These are phyloP conservation scores for Galendromus occidentalis DNA, from an alignment of 1,140 invertebrate genomes.

Conservation along the genomic window DNA sequence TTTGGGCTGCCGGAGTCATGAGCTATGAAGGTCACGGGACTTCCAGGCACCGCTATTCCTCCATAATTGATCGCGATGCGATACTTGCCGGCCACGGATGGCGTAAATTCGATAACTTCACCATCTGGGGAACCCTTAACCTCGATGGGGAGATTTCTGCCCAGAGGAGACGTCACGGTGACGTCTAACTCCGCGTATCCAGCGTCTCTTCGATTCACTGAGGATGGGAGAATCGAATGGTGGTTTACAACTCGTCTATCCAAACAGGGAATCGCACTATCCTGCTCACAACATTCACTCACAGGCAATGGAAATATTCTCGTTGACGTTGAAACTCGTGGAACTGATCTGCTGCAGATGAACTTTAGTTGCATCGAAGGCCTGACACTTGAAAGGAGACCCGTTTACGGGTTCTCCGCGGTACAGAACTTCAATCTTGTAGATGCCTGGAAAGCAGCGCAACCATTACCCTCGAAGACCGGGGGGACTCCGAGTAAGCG, in stretches of 20 bases:
- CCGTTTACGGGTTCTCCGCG: constrained; percentile 73
- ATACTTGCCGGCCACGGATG: constrained; percentile 67
- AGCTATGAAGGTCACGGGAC: constrained; percentile 22
- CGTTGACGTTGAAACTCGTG: constrained; percentile 58
- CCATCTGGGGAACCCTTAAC: constrained; percentile 48
- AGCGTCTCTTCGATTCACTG: constrained; percentile 64
- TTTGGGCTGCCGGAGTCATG: constrained; percentile 15
- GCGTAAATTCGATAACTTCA: constrained; percentile 59
- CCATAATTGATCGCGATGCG: constrained; percentile 71
- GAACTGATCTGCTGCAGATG: constrained; percentile 42
- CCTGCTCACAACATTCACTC: constrained; percentile 24
- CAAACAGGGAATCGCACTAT: not conserved
- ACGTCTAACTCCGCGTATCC: constrained; percentile 75
- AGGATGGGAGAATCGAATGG: constrained; percentile 19
- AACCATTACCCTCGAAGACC: constrained; percentile 6
- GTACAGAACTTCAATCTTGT: constrained; percentile 70
- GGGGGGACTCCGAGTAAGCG: too few species aligned
- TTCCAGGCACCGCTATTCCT: constrained; percentile 40
- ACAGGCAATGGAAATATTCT: constrained; percentile 62
- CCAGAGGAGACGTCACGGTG: constrained; percentile 65
- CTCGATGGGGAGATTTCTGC: constrained; percentile 59
- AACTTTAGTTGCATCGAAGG: constrained; percentile 65
- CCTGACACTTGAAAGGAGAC: constrained; percentile 85
- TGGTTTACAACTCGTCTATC: not conserved
- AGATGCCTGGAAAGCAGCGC: constrained; percentile 34